Conservation (phyloP, 2,113 vertebrate species). For the Neolamprologus kungweensis region DNA sequence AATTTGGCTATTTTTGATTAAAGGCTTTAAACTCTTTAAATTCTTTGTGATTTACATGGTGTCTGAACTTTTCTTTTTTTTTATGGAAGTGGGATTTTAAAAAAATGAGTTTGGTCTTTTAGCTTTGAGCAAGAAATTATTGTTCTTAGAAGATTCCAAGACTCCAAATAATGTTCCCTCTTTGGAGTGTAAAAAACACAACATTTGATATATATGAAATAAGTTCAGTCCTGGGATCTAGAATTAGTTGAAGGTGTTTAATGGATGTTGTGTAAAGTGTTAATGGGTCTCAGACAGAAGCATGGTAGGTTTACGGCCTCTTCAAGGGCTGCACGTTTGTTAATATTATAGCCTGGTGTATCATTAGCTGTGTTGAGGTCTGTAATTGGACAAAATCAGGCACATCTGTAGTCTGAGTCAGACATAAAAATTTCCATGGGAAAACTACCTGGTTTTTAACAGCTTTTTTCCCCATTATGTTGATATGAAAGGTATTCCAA, state of each 20-base stretch:
- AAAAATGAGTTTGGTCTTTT: background rate
- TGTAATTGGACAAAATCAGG: slow-evolving; percentile 4
- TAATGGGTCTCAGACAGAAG: background rate
- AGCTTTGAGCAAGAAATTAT: background rate
- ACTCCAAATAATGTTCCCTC: background rate
- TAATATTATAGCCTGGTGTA: slow-evolving; percentile 17
- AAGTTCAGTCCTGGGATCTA: background rate
- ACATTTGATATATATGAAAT: background rate
- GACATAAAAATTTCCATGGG: slow-evolving; percentile 46
- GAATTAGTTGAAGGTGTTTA: background rate
- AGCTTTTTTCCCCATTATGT: accelerated
- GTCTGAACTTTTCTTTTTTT: background rate
- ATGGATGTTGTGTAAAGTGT: background rate
- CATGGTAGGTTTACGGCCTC: slow-evolving; percentile 10
- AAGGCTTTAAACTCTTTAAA: background rate
- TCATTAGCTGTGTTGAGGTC: slow-evolving; percentile 35
- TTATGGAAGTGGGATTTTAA: background rate
- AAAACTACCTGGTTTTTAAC: background rate
- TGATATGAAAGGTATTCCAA: background rate
- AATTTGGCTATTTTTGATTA: background rate
- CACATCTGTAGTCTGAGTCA: slow-evolving; percentile 6
- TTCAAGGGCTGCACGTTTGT: background rate
- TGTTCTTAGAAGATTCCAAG: background rate
- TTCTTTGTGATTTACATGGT: background rate
- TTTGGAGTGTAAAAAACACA: background rate